Evolutionary conservation across 2,113 vertebrate species (phyloP).

Genomic region (Xiphophorus couchianus): DNA sequence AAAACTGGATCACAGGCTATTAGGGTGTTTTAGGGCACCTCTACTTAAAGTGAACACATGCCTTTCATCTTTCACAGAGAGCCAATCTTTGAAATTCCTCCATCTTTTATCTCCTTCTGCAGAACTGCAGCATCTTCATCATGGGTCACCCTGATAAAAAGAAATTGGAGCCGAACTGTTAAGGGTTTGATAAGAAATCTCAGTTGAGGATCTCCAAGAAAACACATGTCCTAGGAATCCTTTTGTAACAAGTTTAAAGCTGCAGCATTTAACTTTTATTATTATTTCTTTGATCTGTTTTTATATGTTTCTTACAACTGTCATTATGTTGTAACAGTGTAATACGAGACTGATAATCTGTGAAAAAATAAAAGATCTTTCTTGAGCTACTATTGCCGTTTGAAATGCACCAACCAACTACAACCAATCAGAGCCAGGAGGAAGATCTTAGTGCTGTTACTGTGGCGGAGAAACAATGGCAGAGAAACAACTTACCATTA

Average conservation of each 20-base stretch:
- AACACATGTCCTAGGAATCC: not conserved
- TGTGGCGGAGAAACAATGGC: no score
- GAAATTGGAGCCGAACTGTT: conserved; percentile 8
- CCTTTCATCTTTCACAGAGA: conserved; percentile 53
- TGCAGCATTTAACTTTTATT: no score
- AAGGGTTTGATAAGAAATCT: conserved; percentile 29
- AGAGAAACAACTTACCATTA: no score
- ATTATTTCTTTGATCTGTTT: no score
- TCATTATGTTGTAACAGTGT: no score
- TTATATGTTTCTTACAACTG: no score
- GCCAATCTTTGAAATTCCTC: conserved; percentile 45
- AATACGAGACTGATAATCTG: no score
- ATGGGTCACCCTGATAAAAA: conserved; percentile 12
- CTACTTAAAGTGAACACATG: conserved; percentile 61
- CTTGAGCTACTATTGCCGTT: no score
- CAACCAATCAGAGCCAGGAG: no score
- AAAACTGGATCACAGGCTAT: conserved; percentile 41
- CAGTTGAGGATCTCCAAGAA: not conserved
- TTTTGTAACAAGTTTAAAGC: not conserved
- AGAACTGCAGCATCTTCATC: conserved; percentile 37
- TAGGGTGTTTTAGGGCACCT: conserved; percentile 70
- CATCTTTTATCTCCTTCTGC: conserved; percentile 40
- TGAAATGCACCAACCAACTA: no score
- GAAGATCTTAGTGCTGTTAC: no score
- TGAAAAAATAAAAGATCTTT: no score